Evolutionary conservation across 2,797 vertebrate genomes (phyloP), one percentile per base, ranked within the genome.

Genomic region (Mastacembelus armatus): DNA sequence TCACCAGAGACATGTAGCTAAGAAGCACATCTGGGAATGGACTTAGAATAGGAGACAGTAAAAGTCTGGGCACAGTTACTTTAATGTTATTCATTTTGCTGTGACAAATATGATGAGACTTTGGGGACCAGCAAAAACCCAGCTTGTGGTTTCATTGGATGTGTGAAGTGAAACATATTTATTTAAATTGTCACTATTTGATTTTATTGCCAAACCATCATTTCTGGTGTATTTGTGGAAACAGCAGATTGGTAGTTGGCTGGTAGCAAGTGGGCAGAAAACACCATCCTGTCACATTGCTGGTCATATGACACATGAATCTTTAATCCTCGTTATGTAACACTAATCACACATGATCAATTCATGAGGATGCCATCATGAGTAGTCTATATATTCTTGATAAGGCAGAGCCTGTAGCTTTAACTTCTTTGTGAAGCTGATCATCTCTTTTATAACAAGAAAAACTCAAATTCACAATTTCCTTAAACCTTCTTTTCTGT

Each of bases 271-370:
- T 44, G 10, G 45, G 45, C 35, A 67, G 38, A 55, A 49, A 15
- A 8, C 16, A 55, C 18, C 10, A 15, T 1, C 19, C 30, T 44
- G 22, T 14, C 58, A 67, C 45, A 45, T 19, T 56, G 32, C 44
- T 61, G 43, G 4, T 81, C 64, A 68, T 64, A 71, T 74, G 59
- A 59, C 35, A 56, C 48, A 82, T 88, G 19, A 71, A 90, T 84
- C 12, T 80, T 84, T 85, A 32, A 85, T 70, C 19, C 38, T 22
- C 19, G 7, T 84, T 88, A 76, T 69, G 58, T 81, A 85, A 88
- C 39, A 40, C 38, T 66, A 67, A 73, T 65, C 80, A 81, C 60
- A 71, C 58, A 72, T 56, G 51, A 88, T 85, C 66, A 76, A 88
- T 78, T 84, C 76, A 88, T 80, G 52, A 88, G 71, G 57, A 62